These are phyloP conservation scores for Andricus curvator DNA, from an alignment of 2,888 invertebrate genomes.

Conservation along the genomic window DNA sequence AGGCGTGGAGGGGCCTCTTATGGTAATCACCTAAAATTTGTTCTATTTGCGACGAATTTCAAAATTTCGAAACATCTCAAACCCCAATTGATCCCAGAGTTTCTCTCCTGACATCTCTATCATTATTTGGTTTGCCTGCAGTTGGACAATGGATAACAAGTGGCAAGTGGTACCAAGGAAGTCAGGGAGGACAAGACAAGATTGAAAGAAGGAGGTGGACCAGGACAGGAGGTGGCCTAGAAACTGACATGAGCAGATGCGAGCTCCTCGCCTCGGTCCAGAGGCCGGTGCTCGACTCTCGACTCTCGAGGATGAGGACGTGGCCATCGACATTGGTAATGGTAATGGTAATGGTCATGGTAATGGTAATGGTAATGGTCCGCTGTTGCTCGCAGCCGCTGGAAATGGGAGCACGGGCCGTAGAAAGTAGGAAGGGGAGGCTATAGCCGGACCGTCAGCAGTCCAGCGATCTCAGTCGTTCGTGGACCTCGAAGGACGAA, in stretches of 20 bases:
- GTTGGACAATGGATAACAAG: constrained; percentile 8
- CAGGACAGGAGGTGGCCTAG: constrained; percentile 42
- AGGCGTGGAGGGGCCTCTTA: too few relatives aligned
- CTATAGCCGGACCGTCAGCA: constrained; percentile 73
- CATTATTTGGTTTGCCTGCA: not conserved
- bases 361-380: constrained; percentile 51
- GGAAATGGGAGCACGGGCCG: constrained; percentile 74
- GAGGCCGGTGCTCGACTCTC: constrained; percentile 12
- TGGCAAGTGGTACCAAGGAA: not conserved
- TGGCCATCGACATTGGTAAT: constrained; percentile 68
- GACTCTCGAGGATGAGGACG: constrained; percentile 46
- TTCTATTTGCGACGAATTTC: too few relatives aligned
- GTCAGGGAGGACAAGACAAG: constrained; percentile 6
- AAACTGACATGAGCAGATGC: constrained; percentile 24
- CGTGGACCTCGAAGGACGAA: constrained; percentile 78
- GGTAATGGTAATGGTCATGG: constrained; percentile 59
- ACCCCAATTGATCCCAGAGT: too few relatives aligned
- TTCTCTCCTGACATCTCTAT: not conserved
- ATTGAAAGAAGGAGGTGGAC: constrained; percentile 16
- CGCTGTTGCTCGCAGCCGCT: constrained; percentile 65
- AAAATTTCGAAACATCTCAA: too few relatives aligned
- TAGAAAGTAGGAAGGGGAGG: constrained; percentile 63
- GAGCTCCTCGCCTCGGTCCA: constrained; percentile 28
- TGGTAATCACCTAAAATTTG: too few relatives aligned
- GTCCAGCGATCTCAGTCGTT: constrained; percentile 76